Base-by-base conservation (phyloP, 2,888 invertebrate species). In the Eucera pruinosa region DNA sequence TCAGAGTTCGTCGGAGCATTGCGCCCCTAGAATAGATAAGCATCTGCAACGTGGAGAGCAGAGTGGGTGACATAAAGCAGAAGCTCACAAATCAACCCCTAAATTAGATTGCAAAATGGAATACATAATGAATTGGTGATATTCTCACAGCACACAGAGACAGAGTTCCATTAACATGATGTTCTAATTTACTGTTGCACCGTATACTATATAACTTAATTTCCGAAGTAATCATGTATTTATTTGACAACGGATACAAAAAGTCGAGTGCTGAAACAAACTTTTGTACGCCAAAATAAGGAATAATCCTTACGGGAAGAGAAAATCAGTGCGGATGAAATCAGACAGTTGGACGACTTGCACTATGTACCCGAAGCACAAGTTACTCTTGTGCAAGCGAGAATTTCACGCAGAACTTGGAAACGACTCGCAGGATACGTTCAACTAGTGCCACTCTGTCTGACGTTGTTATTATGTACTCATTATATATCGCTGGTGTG, bases 401-500 rank as follows among this genome's bases (percentile, higher is more conserved):
- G 18, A 58, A 70, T 66, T 62, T 71, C 50, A 18, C 50, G 60
- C 30, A n/a, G 36, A 48, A 68, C 41, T 68, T 47, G 27, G 33
- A 30, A 60, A 33, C 23, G 45, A 27, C 33, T 64, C 18, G 27
- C 33, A 23, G 18, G 41, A 69, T 65, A 48, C 18, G 67, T 58
- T 57, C 67, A 64, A 47, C 39, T 77, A 39, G 15, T 36, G 27
- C 25, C 36, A 33, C 72, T 62, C 20, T 45, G 27, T 20, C 30
- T 47, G 18, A 33, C 52, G 27, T 30, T 4, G 36, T 62, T 54
- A 67, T 60, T 72, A 77, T 58, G 58, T 45, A 39, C 45, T 62
- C 72, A 72, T 77, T 67, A 72, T 67, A 58, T 62, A 67, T 66
- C 60, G 58, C 11, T 30, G 43, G 43, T 55, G 52, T 43, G 60